A percentile compares a stretch with the other conserved stretches of the same genome.
phyloP scores from a whole-genome alignment of 2,888 invertebrate species.

The Pristionchus fissidentatus region DNA sequence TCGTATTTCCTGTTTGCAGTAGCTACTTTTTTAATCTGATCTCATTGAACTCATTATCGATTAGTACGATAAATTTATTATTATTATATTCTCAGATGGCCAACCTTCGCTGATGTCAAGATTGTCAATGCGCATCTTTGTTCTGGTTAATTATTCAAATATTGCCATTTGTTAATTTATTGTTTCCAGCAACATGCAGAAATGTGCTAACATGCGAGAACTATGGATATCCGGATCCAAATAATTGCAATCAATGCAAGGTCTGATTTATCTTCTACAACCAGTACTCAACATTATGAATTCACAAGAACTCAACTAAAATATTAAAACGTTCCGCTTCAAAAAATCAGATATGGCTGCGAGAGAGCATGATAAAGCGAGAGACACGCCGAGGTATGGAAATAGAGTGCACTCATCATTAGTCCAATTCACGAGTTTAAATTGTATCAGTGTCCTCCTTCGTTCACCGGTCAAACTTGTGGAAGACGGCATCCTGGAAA shows the following conservation, averaged over 20 bases:
- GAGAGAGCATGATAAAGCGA: no score
- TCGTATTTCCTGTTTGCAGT: no score
- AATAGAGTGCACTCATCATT: no score
- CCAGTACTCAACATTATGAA: no score
- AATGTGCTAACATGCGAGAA: slow-evolving; percentile 16
- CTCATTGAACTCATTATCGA: no score
- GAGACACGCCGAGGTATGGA: no score
- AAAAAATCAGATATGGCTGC: no score
- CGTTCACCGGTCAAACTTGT: neutral
- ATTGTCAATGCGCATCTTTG: slow-evolving; percentile 50
- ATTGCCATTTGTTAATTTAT: neutral
- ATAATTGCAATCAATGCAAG: slow-evolving; percentile 53
- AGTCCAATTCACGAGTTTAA: no score
- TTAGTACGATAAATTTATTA: no score
- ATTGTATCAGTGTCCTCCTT: neutral
- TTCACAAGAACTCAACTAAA: no score
- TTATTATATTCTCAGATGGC: slow-evolving; percentile 25
- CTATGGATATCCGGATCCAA: neutral
- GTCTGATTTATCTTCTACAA: neutral
- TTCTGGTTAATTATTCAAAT: neutral
- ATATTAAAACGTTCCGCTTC: no score
- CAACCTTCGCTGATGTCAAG: slow-evolving; percentile 58
- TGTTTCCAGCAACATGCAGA: neutral
- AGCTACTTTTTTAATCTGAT: no score
- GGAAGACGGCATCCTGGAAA: neutral